Percentiles rank a stretch among this genome's conserved stretches.
Conservation (phyloP, 2,797 vertebrate species). For the Columba guinea region DNA sequence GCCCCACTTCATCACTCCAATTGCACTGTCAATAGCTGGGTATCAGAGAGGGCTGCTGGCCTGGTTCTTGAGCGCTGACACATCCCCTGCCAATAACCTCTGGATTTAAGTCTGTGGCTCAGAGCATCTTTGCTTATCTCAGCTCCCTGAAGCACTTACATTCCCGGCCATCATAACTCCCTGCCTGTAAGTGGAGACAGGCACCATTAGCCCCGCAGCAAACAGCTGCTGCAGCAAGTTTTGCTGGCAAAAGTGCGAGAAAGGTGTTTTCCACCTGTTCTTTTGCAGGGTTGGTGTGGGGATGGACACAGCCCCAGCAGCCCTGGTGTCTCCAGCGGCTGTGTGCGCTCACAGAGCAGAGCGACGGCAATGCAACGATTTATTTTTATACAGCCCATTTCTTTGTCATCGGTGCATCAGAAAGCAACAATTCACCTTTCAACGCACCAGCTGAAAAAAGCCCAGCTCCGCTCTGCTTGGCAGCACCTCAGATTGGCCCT, state of each 20-base stretch:
- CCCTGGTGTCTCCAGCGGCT: background rate
- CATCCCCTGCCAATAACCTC: background rate
- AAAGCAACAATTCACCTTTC: background rate
- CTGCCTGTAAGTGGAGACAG: background rate
- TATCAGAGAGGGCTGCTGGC: background rate
- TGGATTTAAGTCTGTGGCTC: background rate
- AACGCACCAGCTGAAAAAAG: slow-evolving; percentile 11
- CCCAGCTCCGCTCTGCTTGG: background rate
- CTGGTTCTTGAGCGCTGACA: background rate
- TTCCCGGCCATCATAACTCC: background rate
- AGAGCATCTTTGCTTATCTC: slow-evolving; percentile 36
- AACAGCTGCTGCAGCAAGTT: slow-evolving; percentile 22
- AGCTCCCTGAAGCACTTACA: background rate
- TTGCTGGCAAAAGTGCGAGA: background rate
- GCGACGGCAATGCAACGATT: background rate
- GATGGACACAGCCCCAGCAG: background rate
- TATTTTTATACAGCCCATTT: slow-evolving; percentile 1
- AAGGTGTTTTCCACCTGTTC: background rate
- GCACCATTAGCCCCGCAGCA: background rate
- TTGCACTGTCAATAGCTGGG: background rate
- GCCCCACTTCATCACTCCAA: background rate
- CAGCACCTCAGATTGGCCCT: background rate
- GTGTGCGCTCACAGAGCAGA: background rate
- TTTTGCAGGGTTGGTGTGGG: background rate
- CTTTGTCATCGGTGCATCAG: background rate